These are phyloP conservation scores for Panagrolaimus sp. DNA, from an alignment of 1,140 invertebrate species.

Conservation along the genomic window DNA sequence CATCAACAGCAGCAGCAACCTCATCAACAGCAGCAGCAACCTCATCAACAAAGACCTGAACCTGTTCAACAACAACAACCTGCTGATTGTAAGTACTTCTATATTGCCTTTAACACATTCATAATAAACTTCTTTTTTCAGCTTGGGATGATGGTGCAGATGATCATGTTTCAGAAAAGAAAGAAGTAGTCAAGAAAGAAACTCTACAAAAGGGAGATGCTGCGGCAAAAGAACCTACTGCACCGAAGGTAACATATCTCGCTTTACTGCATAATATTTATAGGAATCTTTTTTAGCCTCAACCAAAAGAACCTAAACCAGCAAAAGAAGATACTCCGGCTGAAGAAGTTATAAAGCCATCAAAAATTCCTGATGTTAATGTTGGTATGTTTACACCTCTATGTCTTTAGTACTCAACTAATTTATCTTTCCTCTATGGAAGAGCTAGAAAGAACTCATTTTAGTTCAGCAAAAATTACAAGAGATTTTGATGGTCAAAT, in stretches of 20 bases:
- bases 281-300: too few species aligned
- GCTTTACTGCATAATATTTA: not conserved
- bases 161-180: not conserved
- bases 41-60: constrained; percentile 7
- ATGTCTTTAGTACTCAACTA: too few species aligned
- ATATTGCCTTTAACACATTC: not conserved
- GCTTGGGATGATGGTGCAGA: constrained; percentile 32
- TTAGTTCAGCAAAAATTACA: too few species aligned
- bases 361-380: not conserved
- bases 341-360: not conserved
- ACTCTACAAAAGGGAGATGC: constrained; percentile 1
- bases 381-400: not conserved
- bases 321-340: constrained; percentile 12
- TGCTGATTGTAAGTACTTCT: constrained; percentile 13
- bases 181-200: constrained; percentile 2
- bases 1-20: not conserved
- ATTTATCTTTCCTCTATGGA: constrained; percentile 3
- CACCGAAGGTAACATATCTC: constrained; percentile 3
- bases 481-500: too few species aligned
- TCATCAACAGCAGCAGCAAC: not conserved
- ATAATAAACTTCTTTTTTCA: constrained; percentile 18
- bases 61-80: not conserved
- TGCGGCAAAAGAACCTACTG: too few species aligned
- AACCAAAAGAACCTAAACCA: constrained; percentile 5
- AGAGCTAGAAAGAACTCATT: too few species aligned